These are phyloP conservation scores for Clarias fuscus DNA, from an alignment of 2,797 vertebrate genomes.

Conservation along the genomic window DNA sequence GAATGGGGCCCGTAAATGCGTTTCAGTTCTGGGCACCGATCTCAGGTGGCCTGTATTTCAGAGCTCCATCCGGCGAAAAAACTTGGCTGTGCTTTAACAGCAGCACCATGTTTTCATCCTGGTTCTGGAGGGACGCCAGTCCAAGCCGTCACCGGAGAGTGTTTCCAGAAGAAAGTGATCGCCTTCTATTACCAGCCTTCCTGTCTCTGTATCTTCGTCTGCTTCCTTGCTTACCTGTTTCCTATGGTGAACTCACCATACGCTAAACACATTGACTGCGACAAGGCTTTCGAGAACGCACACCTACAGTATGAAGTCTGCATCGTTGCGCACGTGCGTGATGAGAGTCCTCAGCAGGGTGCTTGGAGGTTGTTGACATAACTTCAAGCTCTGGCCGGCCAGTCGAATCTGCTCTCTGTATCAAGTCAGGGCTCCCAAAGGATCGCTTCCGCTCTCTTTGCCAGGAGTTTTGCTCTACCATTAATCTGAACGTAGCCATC, in stretches of 20 bases:
- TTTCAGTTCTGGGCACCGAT: conserved; percentile 53
- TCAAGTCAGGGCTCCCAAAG: conserved; percentile 52
- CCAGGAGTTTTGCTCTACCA: conserved; percentile 63
- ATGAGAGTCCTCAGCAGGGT: conserved; percentile 41
- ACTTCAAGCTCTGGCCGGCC: conserved; percentile 57
- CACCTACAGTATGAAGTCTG: conserved; percentile 19
- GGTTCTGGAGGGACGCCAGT: conserved; percentile 45
- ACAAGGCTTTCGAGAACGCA: conserved; percentile 46
- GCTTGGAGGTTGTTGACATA: conserved; percentile 59
- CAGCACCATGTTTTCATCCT: conserved; percentile 42
- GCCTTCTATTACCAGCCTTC: conserved; percentile 19
- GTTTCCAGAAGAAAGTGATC: conserved; percentile 34
- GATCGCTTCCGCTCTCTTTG: conserved; percentile 33
- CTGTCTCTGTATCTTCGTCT: conserved; percentile 9
- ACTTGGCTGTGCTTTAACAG: conserved; percentile 38
- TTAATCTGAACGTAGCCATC: conserved; percentile 66
- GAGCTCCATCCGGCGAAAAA: conserved; percentile 48
- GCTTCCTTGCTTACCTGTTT: conserved; percentile 19
- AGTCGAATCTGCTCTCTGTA: conserved; percentile 64
- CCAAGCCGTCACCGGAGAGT: conserved; percentile 37
- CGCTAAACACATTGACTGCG: conserved; percentile 51
- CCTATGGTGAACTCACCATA: conserved; percentile 35
- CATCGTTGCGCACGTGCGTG: conserved; percentile 17
- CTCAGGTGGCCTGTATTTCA: conserved; percentile 59
- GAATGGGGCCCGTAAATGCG: conserved; percentile 55